Evolutionary conservation across 2,797 vertebrate species (phyloP).

Genomic region (Salarias fasciatus): DNA sequence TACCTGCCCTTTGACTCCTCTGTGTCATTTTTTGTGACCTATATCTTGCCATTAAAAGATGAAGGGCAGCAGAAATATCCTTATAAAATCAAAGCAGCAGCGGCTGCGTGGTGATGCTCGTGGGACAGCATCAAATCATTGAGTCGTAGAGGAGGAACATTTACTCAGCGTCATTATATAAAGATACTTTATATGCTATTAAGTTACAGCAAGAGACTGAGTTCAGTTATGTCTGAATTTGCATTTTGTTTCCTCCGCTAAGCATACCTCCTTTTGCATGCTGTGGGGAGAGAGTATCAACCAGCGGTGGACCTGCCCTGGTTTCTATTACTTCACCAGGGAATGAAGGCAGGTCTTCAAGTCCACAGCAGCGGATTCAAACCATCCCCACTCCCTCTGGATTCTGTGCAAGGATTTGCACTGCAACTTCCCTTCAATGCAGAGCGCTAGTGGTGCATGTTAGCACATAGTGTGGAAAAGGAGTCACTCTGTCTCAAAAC

Average conservation of each 20-base stretch:
- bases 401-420: conserved; percentile 24
- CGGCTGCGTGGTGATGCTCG: too few relatives aligned
- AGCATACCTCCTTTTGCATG: conserved; percentile 11
- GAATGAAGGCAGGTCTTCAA: conserved; percentile 9
- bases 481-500: conserved; percentile 1
- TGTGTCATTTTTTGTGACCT: too few relatives aligned
- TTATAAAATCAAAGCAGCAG: too few relatives aligned
- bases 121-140: too few relatives aligned
- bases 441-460: not conserved
- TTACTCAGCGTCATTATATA: too few relatives aligned
- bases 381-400: conserved; percentile 2
- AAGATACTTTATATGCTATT: not conserved
- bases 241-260: conserved; percentile 4
- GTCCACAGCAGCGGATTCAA: conserved; percentile 36
- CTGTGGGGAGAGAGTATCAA: not conserved
- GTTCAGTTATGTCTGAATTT: not conserved
- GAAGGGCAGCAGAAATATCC: too few relatives aligned
- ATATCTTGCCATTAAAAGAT: too few relatives aligned
- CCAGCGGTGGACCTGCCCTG: conserved; percentile 55
- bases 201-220: not conserved
- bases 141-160: too few relatives aligned
- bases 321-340: conserved; percentile 39
- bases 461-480: not conserved
- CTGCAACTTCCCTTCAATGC: conserved; percentile 22
- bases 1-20: too few relatives aligned